A percentile compares a stretch with the other conserved stretches of the same genome.
Conservation (phyloP, 2,888 invertebrate species). For the Sesamia inferens region DNA sequence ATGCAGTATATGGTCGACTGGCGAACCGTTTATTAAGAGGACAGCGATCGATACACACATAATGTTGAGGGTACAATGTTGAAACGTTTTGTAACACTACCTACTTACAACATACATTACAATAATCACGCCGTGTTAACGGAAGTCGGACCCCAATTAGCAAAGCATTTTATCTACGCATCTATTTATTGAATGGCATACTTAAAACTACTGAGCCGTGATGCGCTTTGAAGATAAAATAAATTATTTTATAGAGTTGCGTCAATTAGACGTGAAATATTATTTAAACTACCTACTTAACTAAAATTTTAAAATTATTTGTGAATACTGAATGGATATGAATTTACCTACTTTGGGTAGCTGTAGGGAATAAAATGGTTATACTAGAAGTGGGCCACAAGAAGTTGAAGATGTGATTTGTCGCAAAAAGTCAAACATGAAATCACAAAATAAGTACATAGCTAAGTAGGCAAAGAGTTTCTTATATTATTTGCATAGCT, state of each 20-base stretch:
- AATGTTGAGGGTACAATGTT: too few relatives aligned
- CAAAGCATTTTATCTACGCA: constrained; percentile 48
- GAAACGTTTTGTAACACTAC: too few relatives aligned
- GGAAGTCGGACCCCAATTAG: constrained; percentile 58
- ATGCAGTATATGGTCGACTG: too few relatives aligned
- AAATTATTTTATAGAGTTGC: constrained; percentile 38
- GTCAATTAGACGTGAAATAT: constrained; percentile 43
- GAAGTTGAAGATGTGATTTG: constrained; percentile 1
- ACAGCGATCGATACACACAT: too few relatives aligned
- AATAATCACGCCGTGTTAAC: constrained; percentile 38
- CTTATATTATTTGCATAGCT: constrained; percentile 58
- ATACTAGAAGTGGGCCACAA: constrained; percentile 3
- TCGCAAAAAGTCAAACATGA: constrained; percentile 33
- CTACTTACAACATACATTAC: too few relatives aligned
- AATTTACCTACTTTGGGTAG: background rate
- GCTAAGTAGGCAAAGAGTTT: constrained; percentile 23
- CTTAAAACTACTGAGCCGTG: constrained; percentile 57
- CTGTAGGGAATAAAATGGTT: constrained; percentile 11
- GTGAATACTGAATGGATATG: background rate
- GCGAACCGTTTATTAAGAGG: too few relatives aligned
- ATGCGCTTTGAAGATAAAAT: constrained; percentile 48
- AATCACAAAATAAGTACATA: constrained; percentile 53
- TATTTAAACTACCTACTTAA: constrained; percentile 5
- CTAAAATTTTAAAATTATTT: constrained; percentile 15
- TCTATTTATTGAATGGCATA: constrained; percentile 43